Conservation (phyloP, 2,888 invertebrate species). For the Mythimna loreyi region DNA sequence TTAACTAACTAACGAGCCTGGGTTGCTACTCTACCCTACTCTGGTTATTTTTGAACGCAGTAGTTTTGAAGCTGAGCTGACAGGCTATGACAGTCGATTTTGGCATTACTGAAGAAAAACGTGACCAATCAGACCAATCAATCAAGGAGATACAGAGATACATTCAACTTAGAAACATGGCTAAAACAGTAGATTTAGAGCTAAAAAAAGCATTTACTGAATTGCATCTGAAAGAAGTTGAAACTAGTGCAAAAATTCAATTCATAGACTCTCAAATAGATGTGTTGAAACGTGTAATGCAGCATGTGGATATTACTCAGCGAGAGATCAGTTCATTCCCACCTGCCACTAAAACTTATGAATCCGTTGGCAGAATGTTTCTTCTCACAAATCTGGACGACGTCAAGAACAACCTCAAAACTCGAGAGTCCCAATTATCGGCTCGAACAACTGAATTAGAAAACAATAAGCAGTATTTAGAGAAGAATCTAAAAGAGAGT, state of each 20-base stretch:
- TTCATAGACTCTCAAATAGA: constrained; percentile 95
- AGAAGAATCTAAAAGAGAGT: constrained; percentile 95
- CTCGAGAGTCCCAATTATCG: constrained; percentile 89
- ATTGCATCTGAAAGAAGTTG: constrained; percentile 95
- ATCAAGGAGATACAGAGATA: neutral
- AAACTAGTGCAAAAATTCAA: constrained; percentile 95
- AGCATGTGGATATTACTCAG: constrained; percentile 94
- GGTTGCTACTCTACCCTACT: no score
- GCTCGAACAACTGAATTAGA: constrained; percentile 94
- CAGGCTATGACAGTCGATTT: no score
- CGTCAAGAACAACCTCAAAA: constrained; percentile 92
- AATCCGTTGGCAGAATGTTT: constrained; percentile 96
- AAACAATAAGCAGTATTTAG: constrained; percentile 95
- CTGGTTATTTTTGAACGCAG: no score
- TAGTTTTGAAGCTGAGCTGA: no score
- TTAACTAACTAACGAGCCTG: no score
- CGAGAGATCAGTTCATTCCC: constrained; percentile 92
- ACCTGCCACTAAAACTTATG: constrained; percentile 93
- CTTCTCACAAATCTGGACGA: constrained; percentile 92
- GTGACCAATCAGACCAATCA: neutral
- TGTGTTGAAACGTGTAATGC: constrained; percentile 92
- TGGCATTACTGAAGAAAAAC: neutral
- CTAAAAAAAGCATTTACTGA: constrained; percentile 95
- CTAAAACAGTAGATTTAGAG: constrained; percentile 91
- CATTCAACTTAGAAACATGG: constrained; percentile 72